Percentiles rank a stretch among this genome's conserved stretches.
phyloP scores from a whole-genome alignment of 1,140 invertebrate genomes.

The Drosophila baimaii region DNA sequence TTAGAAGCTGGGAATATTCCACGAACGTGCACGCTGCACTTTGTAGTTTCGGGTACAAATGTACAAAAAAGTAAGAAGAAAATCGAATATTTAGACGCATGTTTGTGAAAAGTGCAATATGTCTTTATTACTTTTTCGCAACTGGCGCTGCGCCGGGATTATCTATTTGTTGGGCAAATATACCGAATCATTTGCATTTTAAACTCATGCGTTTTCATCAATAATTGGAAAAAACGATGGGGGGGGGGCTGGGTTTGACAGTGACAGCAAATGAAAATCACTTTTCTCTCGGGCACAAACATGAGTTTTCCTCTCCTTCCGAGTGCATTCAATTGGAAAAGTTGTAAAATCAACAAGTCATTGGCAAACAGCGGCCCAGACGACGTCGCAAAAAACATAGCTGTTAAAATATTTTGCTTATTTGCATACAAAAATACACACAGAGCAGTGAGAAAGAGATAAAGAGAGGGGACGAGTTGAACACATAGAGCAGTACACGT shows the following conservation, averaged over 20 bases:
- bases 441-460: constrained; percentile 16
- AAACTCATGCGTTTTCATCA: constrained; percentile 38
- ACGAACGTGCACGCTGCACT: constrained; percentile 61
- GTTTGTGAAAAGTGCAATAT: constrained; percentile 58
- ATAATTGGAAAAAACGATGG: constrained; percentile 59
- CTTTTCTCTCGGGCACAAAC: constrained; percentile 36
- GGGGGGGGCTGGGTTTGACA: background rate
- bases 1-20: no score
- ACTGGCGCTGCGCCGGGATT: constrained; percentile 19
- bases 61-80: constrained; percentile 1
- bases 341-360: constrained; percentile 82
- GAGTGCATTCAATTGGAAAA: constrained; percentile 73
- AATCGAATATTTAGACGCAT: constrained; percentile 41
- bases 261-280: constrained; percentile 44
- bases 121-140: constrained; percentile 36
- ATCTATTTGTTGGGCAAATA: constrained; percentile 26
- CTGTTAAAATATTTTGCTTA: constrained; percentile 70
- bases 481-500: background rate
- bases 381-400: constrained; percentile 55
- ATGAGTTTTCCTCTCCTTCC: constrained; percentile 27
- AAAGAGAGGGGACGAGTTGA: background rate
- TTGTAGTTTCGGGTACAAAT: constrained; percentile 5
- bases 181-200: constrained; percentile 28
- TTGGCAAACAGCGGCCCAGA: constrained; percentile 68
- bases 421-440: constrained; percentile 72